These are phyloP conservation scores for Podargus strigoides DNA, from an alignment of 2,797 vertebrate species.

Conservation along the genomic window DNA sequence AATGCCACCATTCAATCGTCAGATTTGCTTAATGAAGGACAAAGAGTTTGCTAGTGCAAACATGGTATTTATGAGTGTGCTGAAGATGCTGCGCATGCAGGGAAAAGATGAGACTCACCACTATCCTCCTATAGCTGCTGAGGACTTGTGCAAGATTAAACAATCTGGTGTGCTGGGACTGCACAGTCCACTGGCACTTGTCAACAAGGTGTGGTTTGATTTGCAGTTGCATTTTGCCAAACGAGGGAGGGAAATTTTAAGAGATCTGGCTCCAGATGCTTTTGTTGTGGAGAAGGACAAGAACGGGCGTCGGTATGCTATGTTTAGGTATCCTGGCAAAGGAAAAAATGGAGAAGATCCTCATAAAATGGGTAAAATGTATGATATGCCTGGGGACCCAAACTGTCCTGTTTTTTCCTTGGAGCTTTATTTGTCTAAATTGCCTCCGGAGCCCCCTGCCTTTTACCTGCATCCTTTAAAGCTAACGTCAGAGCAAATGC, in stretches of 20 bases:
- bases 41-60: slow-evolving; percentile 67
- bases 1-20: slow-evolving; percentile 62
- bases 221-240: slow-evolving; percentile 69
- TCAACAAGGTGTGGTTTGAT: slow-evolving; percentile 72
- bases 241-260: slow-evolving; percentile 65
- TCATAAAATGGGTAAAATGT: slow-evolving; percentile 68
- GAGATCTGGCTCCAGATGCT: slow-evolving; percentile 67
- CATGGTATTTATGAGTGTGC: slow-evolving; percentile 55
- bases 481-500: slow-evolving; percentile 58
- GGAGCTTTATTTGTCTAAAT: slow-evolving; percentile 68
- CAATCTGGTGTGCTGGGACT: slow-evolving; percentile 62
- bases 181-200: slow-evolving; percentile 56
- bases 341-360: slow-evolving; percentile 54
- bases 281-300: slow-evolving; percentile 66
- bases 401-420: slow-evolving; percentile 67
- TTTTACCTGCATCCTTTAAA: slow-evolving; percentile 68
- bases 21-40: slow-evolving; percentile 69
- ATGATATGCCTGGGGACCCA: slow-evolving; percentile 63
- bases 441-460: slow-evolving; percentile 62
- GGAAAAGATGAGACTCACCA: slow-evolving; percentile 68
- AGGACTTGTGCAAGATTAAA: slow-evolving; percentile 65
- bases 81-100: slow-evolving; percentile 66
- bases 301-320: slow-evolving; percentile 50
- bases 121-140: slow-evolving; percentile 61
- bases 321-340: slow-evolving; percentile 63